A percentile compares a stretch with the other conserved stretches of the same genome.
Evolutionary conservation across 2,113 vertebrate species (phyloP).

Genomic region (Puma concolor): DNA sequence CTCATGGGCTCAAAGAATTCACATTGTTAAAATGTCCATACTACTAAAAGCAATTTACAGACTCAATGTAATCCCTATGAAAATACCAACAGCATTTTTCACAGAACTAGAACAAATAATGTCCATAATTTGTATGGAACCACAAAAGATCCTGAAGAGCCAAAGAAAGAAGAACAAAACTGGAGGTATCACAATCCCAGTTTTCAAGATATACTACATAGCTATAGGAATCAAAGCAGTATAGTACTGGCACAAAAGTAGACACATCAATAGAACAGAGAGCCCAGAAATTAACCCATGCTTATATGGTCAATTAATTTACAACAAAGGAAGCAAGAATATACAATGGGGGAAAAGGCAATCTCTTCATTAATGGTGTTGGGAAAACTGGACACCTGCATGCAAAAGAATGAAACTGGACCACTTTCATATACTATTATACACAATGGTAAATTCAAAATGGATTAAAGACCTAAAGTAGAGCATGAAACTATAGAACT

Average conservation of each 20-base stretch:
- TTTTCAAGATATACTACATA: background rate
- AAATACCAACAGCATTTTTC: background rate
- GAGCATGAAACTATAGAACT: background rate
- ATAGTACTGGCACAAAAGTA: background rate
- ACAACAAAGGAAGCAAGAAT: background rate
- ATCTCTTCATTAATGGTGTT: background rate
- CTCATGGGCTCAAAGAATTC: background rate
- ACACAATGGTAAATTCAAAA: background rate
- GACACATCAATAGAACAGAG: background rate
- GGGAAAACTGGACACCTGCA: background rate
- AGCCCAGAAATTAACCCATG: background rate
- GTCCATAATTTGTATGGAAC: background rate
- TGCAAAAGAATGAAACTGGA: background rate
- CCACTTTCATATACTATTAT: background rate
- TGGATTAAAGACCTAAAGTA: background rate
- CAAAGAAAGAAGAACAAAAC: background rate
- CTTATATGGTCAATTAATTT: background rate
- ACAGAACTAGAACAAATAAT: background rate
- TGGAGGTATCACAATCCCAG: background rate
- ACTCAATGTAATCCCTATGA: background rate
- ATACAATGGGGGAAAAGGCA: background rate
- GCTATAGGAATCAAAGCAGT: background rate
- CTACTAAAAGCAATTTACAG: background rate
- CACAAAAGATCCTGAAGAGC: background rate
- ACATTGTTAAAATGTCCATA: background rate